A percentile compares a stretch with the other conserved stretches of the same genome.
phyloP scores from a whole-genome alignment of 1,140 invertebrate genomes.

The Nymphalis io region DNA sequence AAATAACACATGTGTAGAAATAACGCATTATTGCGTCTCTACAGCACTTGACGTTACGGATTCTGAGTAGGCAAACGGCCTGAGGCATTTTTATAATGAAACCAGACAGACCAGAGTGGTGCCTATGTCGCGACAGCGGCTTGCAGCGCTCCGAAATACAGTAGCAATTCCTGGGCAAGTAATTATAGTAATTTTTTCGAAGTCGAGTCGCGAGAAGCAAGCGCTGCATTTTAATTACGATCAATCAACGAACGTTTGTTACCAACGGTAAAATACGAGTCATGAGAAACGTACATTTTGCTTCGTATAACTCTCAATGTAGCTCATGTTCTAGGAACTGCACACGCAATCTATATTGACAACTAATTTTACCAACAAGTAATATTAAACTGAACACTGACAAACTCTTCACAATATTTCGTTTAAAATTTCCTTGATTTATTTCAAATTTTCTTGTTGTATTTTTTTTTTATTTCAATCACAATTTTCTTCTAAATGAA shows the following conservation, averaged over 20 bases:
- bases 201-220: background rate
- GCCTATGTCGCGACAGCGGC: slow-evolving; percentile 14
- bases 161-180: slow-evolving; percentile 17
- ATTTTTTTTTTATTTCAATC: no score
- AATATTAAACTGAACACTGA: no score
- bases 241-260: background rate
- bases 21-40: background rate
- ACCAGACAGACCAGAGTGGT: slow-evolving; percentile 50
- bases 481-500: no score
- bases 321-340: no score
- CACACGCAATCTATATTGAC: no score
- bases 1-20: background rate
- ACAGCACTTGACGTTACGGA: background rate
- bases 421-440: no score
- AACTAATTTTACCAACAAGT: no score
- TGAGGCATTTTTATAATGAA: slow-evolving; percentile 59
- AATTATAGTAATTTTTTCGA: slow-evolving; percentile 22
- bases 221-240: background rate
- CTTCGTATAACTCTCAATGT: no score
- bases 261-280: no score
- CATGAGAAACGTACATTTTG: no score
- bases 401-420: no score
- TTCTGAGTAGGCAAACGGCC: slow-evolving; percentile 42
- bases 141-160: slow-evolving; percentile 20
- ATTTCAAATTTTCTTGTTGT: no score